phyloP scores from a whole-genome alignment of 2,888 invertebrate species.

The Auanema sp. region DNA sequence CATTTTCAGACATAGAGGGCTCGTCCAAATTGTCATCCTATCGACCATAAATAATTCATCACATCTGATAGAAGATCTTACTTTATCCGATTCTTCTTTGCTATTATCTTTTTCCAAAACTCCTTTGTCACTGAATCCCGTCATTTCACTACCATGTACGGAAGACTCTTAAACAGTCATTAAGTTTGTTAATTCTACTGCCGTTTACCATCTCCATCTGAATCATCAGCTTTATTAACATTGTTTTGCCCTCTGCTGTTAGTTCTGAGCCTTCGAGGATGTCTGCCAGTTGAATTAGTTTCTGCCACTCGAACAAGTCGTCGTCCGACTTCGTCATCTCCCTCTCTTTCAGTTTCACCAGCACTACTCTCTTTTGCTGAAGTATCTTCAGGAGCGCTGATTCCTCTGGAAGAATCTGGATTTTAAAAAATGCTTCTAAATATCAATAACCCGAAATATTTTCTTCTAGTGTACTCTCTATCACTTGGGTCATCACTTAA shows the following conservation, averaged over 20 bases:
- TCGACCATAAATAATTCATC: not conserved
- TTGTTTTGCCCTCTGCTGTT: not conserved
- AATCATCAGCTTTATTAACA: too few species aligned
- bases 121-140: too few species aligned
- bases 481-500: constrained; percentile 21
- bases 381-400: constrained; percentile 43
- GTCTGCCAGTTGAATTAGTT: not conserved
- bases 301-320: constrained; percentile 3
- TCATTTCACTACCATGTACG: too few species aligned
- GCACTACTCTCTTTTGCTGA: constrained; percentile 49
- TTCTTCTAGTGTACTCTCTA: constrained; percentile 6
- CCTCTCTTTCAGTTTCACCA: constrained; percentile 32
- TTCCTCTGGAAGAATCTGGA: constrained; percentile 5
- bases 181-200: too few species aligned
- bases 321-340: constrained; percentile 1
- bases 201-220: too few species aligned
- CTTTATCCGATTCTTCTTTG: not conserved
- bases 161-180: too few species aligned
- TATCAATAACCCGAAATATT: not conserved
- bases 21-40: not conserved
- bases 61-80: not conserved
- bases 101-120: not conserved
- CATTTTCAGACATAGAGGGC: not conserved
- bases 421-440: not conserved
- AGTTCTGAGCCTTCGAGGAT: not conserved